Evolutionary conservation across 2,888 invertebrate genomes (phyloP), one percentile per base, ranked within the genome.

Genomic region (Dynastes maya): DNA sequence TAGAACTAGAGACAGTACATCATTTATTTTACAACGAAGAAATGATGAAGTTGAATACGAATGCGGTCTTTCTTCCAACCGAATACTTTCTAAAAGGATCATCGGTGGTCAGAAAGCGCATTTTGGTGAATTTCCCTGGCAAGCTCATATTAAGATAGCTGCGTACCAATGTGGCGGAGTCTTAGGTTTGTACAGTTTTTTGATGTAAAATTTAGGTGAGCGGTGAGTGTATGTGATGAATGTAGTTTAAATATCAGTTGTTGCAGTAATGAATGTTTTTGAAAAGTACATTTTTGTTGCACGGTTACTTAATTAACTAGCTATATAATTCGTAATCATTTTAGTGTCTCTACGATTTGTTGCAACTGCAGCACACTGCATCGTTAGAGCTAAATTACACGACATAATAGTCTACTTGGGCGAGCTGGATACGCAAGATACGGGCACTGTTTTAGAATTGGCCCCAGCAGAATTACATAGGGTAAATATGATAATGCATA

Each of bases 91-190:
- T 85, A 95, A 95, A 86, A 90, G 96, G 72, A 96, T 96, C 80
- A 95, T 96, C 61, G 96, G 96, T 0, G 96, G 96, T 0, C 89
- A 94, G 2, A 94, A 95, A 82, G 96, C 96, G 0, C 90, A 91
- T 82, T 95, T 91, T 84, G 94, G 93, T 0, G 95, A 95, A 89
- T 95, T 95, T 85, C 96, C 96, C 0, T 96, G 96, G 96, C 96
- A 96, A 86, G 95, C 95, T 0, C 96, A 96, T 84, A 94, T 96
- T 80, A 92, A 96, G 85, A 95, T 96, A 82, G 92, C 93, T 0
- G 94, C 95, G 83, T 96, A 94, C 85, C 96, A 96, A 85, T 96
- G 96, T 84, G 96, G 96, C 1, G 96, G 96, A 0, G 95, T 95
- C 0, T 88, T 96, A 79, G 92, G 92, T 92, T 85, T 83, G 83